Base-by-base conservation (phyloP, 2,113 vertebrate species). In the Anguilla japonica region DNA sequence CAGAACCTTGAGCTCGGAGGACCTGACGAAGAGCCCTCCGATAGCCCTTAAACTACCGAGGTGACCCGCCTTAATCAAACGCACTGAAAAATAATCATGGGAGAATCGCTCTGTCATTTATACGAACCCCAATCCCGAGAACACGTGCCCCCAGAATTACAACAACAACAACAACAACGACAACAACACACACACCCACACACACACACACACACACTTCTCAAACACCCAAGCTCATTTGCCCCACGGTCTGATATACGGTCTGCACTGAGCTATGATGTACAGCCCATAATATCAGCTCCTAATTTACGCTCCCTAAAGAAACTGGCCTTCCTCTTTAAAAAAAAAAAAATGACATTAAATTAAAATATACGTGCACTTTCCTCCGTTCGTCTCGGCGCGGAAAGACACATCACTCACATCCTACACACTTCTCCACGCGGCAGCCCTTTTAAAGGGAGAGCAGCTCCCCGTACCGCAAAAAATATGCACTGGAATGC, bases 21-120 rank as follows among this genome's bases (percentile, higher is more conserved):
- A 95, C 50, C 8, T 95, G 95, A 96, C 95, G 94, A 94, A 85
- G 88, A 88, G 92, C 92, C 92, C 91, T 90, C 91, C 94, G 95
- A 95, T 96, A 95, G 93, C 94, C 94, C 95, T 95, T 95, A 95
- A 95, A 96, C 95, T 94, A 93, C 92, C 93, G 93, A 94, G 94
- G 94, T 94, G 93, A 94, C 93, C 92, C 93, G 91, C 92, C 95
- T 94, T 95, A 95, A 95, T 96, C 95, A 96, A 95, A 95, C 93
- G 91, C 91, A 92, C 93, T 91, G 86, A 91, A 87, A 91, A 90
- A 92, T 92, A 92, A 91, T 92, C 79, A 57, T 84, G 90, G 91
- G 20, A 20, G n/a, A 89, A 87, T 87, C 86, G 89, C 90, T 93
- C 92, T 83, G 92, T 94, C 92, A 95, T 95, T 94, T 91, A 95